Evolutionary conservation across 1,140 invertebrate genomes (phyloP), one percentile per base, ranked within the genome.

Genomic region (Sesamia nonagrioides): DNA sequence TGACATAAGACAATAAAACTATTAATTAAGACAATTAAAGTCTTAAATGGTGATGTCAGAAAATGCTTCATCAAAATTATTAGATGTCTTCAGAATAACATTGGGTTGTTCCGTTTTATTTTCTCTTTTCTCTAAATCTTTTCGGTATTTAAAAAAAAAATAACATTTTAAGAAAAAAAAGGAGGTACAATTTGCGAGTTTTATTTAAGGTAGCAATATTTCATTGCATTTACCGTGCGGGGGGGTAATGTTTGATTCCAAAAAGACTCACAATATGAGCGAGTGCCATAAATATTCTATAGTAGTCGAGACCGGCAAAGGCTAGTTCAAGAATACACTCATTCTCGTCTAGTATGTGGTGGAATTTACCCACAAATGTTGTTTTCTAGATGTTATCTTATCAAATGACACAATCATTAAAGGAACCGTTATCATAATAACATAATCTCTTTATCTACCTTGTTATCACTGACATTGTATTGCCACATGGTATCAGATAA

Each of bases 391-490:
- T 27, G 7, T 50, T 50, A 50, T 50, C 45, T 54, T 18, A 54
- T 35, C 27, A 9, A 37, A 52, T 52, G 6, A 52, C 3, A 54
- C 27, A 52, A 37, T 17, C 11, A 54, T 54, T 27, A 71, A 68
- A 68, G 17, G 15, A 68, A 48, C 9, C 1, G 13, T 27, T 13
- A 54, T 54, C 48, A 35, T 37, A 37, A 71, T 54, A 71, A 35
- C 8, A 37, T 71, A 54, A 71, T 71, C 68, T n/a, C n/a, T 1
- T 11, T 71, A 71, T 71, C 68, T 42, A 15, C 11, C 6, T 5
- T 11, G 15, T 71, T 52, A 71, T 71, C 68, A 54, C 2, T 35
- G 0, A 54, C 27, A 48, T 54, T 9, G 17, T 33, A 54, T 15
- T 69, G 6, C 1, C 40, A 33, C 21, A 69, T 48, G 5, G 21